These are phyloP conservation scores for Drosophila trapezifrons DNA, from an alignment of 1,140 invertebrate genomes.

Conservation along the genomic window DNA sequence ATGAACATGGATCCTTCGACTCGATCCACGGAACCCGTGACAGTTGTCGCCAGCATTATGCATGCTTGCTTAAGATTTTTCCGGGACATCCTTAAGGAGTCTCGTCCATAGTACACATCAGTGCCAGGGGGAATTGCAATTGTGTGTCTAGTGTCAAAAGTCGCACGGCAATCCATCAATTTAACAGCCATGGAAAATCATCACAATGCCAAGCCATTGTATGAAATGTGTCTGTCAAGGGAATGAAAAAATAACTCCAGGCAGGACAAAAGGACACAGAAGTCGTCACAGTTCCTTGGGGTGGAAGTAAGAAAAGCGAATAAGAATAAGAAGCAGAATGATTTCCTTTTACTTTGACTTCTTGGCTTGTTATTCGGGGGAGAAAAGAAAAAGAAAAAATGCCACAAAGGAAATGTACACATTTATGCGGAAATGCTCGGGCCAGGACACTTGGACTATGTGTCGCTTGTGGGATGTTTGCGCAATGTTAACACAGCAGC, in stretches of 20 bases:
- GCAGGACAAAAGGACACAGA: slow-evolving; percentile 59
- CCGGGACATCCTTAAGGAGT: slow-evolving; percentile 43
- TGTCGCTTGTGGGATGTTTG: slow-evolving; percentile 72
- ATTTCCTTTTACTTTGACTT: slow-evolving; percentile 58
- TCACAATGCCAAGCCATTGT: slow-evolving; percentile 68
- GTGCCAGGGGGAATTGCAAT: slow-evolving; percentile 51
- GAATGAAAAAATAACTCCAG: slow-evolving; percentile 32
- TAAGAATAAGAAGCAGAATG: slow-evolving; percentile 44
- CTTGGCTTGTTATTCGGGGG: slow-evolving; percentile 42
- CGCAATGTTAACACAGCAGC: slow-evolving; percentile 67
- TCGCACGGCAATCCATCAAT: slow-evolving; percentile 80
- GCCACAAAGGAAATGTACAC: slow-evolving; percentile 44
- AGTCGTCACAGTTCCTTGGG: slow-evolving; percentile 46
- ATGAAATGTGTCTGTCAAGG: slow-evolving; percentile 61
- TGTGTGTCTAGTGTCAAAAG: slow-evolving; percentile 72
- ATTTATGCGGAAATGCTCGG: slow-evolving; percentile 29
- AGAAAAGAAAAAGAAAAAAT: slow-evolving; percentile 28
- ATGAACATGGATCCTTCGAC: too few relatives aligned
- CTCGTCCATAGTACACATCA: slow-evolving; percentile 8
- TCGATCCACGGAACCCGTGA: slow-evolving; percentile 26
- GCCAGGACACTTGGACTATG: not conserved
- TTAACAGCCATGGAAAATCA: slow-evolving; percentile 76
- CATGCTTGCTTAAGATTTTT: slow-evolving; percentile 55
- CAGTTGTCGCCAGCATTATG: slow-evolving; percentile 53
- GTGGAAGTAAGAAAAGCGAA: slow-evolving; percentile 46